phyloP scores from a whole-genome alignment of 1,140 invertebrate genomes.

The Scaptodrosophila lebanonensis region DNA sequence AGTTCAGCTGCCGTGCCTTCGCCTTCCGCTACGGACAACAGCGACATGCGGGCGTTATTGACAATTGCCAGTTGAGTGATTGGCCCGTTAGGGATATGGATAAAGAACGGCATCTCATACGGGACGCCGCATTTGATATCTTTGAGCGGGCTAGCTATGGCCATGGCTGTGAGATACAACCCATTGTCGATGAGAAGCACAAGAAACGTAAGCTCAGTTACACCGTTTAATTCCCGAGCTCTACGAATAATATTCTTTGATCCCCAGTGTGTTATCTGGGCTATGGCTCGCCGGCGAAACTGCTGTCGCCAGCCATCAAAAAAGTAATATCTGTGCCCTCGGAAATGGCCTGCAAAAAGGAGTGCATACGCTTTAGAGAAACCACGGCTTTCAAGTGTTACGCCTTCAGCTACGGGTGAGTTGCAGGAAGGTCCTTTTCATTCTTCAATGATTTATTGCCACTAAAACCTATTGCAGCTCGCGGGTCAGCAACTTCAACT shows the following conservation, averaged over 20 bases:
- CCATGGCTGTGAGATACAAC: constrained; percentile 85
- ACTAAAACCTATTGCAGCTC: constrained; percentile 40
- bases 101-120: constrained; percentile 79
- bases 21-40: constrained; percentile 85
- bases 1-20: constrained; percentile 87
- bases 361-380: constrained; percentile 81
- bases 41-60: constrained; percentile 80
- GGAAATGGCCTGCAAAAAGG: constrained; percentile 84
- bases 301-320: constrained; percentile 82
- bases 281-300: constrained; percentile 83
- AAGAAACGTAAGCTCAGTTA: constrained; percentile 72
- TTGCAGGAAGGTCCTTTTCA: not conserved
- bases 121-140: constrained; percentile 83
- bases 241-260: not conserved
- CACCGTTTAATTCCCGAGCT: not conserved
- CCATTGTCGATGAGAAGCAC: constrained; percentile 77
- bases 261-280: constrained; percentile 84
- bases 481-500: constrained; percentile 78
- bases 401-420: constrained; percentile 84
- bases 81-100: constrained; percentile 83
- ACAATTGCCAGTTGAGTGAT: constrained; percentile 86
- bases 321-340: constrained; percentile 80
- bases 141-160: constrained; percentile 88
- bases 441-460: not conserved
- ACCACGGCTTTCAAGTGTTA: constrained; percentile 82